phyloP scores from a whole-genome alignment of 2,113 vertebrate species.

The Triplophysa tibetana region DNA sequence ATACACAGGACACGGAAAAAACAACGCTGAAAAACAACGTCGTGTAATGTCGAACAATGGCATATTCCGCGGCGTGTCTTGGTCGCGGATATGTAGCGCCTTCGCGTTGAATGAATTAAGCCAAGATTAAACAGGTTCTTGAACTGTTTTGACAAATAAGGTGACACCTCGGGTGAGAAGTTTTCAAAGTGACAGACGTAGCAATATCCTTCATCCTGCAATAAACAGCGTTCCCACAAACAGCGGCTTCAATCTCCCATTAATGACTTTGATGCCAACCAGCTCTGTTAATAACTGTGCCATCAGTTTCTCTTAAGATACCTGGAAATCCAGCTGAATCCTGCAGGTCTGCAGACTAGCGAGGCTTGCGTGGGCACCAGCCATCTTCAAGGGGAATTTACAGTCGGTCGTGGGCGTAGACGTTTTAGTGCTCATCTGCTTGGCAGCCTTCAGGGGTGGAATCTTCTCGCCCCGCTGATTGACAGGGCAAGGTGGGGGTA shows the following conservation, averaged over 20 bases:
- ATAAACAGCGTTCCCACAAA: background rate
- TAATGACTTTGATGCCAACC: conserved; percentile 12
- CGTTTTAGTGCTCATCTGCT: conserved; percentile 13
- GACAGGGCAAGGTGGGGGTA: conserved; percentile 39
- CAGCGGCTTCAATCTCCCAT: background rate
- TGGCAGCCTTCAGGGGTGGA: background rate
- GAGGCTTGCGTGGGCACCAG: conserved; percentile 23
- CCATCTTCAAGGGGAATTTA: conserved; percentile 26
- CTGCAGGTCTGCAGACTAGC: background rate
- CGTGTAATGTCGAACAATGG: conserved; percentile 16
- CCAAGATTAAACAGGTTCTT: conserved; percentile 2
- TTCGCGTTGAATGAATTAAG: conserved; percentile 32
- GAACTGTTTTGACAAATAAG: conserved; percentile 29
- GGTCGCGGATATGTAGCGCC: conserved; percentile 2
- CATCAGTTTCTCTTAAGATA: background rate
- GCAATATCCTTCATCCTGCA: conserved; percentile 28
- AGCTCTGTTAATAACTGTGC: conserved; percentile 6
- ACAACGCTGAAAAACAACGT: conserved; percentile 44
- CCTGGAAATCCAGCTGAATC: conserved; percentile 15
- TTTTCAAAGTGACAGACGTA: conserved; percentile 32
- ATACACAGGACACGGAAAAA: conserved; percentile 47
- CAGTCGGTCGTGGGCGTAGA: conserved; percentile 22
- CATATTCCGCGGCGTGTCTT: conserved; percentile 6
- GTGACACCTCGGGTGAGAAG: background rate
- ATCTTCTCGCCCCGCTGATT: conserved; percentile 41